phyloP scores from a whole-genome alignment of 2,113 vertebrate genomes.

The Bos javanicus region DNA sequence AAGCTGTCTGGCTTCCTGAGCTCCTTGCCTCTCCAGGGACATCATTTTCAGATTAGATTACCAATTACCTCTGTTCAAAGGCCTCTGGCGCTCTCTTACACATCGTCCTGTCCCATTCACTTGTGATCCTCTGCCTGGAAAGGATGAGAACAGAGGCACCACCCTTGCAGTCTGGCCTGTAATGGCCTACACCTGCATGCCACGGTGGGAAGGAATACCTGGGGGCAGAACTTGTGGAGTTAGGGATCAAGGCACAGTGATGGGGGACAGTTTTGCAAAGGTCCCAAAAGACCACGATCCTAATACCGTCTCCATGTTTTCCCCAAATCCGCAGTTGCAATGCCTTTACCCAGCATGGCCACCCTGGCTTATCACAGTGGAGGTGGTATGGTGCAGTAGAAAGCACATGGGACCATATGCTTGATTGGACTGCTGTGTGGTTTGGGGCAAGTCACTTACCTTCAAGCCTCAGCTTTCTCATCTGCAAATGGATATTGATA shows the following conservation, averaged over 20 bases:
- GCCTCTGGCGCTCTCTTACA: background rate
- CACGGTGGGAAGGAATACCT: no score
- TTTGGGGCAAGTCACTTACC: background rate
- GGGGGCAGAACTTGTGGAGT: no score
- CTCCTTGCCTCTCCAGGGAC: background rate
- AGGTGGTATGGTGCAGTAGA: background rate
- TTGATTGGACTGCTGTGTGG: background rate
- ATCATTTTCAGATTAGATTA: background rate
- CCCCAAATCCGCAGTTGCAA: background rate
- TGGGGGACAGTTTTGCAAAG: background rate
- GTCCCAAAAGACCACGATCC: background rate
- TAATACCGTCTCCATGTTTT: background rate
- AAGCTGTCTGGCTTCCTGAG: background rate
- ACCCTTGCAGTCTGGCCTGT: background rate
- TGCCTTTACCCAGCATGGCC: background rate
- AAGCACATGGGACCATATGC: background rate
- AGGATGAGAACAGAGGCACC: background rate
- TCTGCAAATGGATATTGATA: background rate
- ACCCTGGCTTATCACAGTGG: no score
- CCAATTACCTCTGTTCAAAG: background rate
- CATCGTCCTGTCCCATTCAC: no score
- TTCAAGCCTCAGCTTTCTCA: background rate
- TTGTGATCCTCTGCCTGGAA: background rate
- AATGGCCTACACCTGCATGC: background rate
- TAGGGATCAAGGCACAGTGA: background rate